A percentile compares a stretch with the other conserved stretches of the same genome.
Conservation (phyloP, 2,113 vertebrate species). For the Toxotes chatareus region DNA sequence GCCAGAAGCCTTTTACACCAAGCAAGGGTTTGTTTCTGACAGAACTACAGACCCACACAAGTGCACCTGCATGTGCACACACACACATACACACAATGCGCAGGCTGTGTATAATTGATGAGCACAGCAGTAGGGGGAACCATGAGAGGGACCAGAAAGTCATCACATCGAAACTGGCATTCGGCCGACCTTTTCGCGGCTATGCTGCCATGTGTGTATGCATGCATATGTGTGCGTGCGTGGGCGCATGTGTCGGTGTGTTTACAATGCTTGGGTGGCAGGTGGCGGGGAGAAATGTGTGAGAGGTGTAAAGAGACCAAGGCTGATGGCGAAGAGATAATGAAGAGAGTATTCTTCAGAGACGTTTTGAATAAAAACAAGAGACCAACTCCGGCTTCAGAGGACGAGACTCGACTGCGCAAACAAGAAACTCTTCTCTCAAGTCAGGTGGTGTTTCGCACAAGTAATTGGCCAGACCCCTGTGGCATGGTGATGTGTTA, state of each 20-base stretch:
- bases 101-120: slow-evolving; percentile 77
- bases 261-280: slow-evolving; percentile 43
- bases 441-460: slow-evolving; percentile 29
- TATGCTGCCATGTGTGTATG: slow-evolving; percentile 24
- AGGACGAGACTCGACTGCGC: background rate
- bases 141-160: slow-evolving; percentile 59
- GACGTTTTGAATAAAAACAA: slow-evolving; percentile 37
- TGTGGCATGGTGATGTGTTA: slow-evolving; percentile 24
- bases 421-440: slow-evolving; percentile 5
- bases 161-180: slow-evolving; percentile 62
- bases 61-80: background rate
- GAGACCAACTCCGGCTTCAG: background rate
- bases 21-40: slow-evolving; percentile 26
- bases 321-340: slow-evolving; percentile 27
- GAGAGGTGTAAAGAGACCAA: slow-evolving; percentile 39
- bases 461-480: slow-evolving; percentile 17
- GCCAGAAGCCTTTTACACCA: slow-evolving; percentile 23
- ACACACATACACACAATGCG: slow-evolving; percentile 26
- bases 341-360: slow-evolving; percentile 38
- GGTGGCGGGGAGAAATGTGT: slow-evolving; percentile 35
- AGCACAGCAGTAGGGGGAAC: slow-evolving; percentile 62
- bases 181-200: slow-evolving; percentile 68
- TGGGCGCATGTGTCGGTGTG: slow-evolving; percentile 29
- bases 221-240: background rate
- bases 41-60: slow-evolving; percentile 16